Percentiles rank a stretch among this genome's conserved stretches.
Evolutionary conservation across 2,888 invertebrate species (phyloP).

Genomic region (Incurvaria masculella): DNA sequence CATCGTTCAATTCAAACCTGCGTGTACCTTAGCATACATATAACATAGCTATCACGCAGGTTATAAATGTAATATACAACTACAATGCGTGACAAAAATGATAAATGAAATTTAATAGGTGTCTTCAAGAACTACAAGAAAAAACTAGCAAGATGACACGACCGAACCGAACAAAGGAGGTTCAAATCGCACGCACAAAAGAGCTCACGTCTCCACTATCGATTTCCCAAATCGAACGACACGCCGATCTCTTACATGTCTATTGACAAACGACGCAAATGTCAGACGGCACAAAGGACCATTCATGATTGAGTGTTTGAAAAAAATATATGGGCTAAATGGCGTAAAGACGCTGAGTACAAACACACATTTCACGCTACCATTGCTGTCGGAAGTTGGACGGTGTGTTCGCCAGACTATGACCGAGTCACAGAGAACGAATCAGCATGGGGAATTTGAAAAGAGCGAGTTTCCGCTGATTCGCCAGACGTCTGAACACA

Average conservation of each 20-base stretch:
- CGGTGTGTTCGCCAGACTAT: no score
- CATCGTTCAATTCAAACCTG: no score
- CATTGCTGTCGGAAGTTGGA: no score
- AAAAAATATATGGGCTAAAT: slow-evolving; percentile 47
- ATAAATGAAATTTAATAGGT: background rate
- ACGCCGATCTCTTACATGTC: background rate
- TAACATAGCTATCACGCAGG: no score
- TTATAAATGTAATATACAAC: no score
- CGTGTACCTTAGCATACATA: no score
- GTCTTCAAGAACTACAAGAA: background rate
- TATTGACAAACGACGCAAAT: background rate
- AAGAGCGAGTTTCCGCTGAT: background rate
- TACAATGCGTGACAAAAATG: background rate
- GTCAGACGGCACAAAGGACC: background rate
- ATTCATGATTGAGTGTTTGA: slow-evolving; percentile 29
- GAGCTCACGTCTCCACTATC: background rate
- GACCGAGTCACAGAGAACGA: no score
- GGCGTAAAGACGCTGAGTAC: slow-evolving; percentile 46
- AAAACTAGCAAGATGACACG: background rate
- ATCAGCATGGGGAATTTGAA: no score
- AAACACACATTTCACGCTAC: slow-evolving; percentile 49
- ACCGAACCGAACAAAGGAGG: background rate
- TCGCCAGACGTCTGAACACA: no score
- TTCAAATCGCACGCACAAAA: background rate
- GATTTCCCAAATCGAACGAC: background rate